Evolutionary conservation across 2,888 invertebrate genomes (phyloP), one percentile per base, ranked within the genome.

Genomic region (Saturnia pavonia): DNA sequence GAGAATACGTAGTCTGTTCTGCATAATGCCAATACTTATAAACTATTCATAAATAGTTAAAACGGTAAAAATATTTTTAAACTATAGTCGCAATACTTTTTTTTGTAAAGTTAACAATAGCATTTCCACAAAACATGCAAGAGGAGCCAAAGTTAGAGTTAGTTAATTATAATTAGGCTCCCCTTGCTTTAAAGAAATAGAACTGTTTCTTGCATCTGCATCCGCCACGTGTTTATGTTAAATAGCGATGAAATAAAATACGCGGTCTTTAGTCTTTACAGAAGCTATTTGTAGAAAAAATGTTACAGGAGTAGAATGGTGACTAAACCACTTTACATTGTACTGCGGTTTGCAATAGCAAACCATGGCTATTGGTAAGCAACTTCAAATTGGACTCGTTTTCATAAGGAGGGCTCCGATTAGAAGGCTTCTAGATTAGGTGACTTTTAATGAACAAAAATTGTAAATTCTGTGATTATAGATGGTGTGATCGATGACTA

Each of bases 161-260:
- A 65, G 40, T 65, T 65, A n/a, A 65, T 34, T 65, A 65, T 65
- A 65, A 65, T 65, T 65, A 40, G 9, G 19, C 40, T 65, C 65
- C 65, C 65, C 65, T 40, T 65, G 40, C 40, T 34, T 65, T 40
- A n/a, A 65, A 60, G 57, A 40, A 40, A 65, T 63, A 34, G 51
- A 40, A 54, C 48, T 40, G 16, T 40, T 45, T 65, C 63, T 34
- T 40, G 51, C 70, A 70, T 66, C 63, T 70, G 70, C 66, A 70
- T 70, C 70, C 70, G 70, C 63, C 51, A 40, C 66, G 70, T 70
- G 70, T 69, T 69, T 54, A 25, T 60, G 40, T 69, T 45, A 65
- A 67, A 67, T 43, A 25, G 11, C 68, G 25, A 45, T 16, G 12
- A 12, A 68, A 68, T 6, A 60, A 60, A 27, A 25, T 60, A 60